Conservation (phyloP, 2,113 vertebrate species). For the Hystrix brachyura region DNA sequence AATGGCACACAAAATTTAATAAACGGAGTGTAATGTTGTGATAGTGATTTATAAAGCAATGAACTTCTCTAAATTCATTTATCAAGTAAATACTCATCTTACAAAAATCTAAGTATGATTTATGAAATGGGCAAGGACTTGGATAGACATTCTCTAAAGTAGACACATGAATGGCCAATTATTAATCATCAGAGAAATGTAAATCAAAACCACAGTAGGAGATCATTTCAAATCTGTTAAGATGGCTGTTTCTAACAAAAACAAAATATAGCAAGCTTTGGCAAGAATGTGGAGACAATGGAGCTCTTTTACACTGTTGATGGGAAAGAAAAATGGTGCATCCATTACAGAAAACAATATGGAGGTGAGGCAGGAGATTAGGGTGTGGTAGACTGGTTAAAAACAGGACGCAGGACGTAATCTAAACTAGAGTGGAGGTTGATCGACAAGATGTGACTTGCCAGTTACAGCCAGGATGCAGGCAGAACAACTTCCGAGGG, state of each 20-base stretch:
- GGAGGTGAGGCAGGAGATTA: neutral
- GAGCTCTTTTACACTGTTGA: neutral
- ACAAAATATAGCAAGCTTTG: neutral
- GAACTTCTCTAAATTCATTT: neutral
- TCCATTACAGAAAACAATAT: neutral
- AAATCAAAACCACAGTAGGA: neutral
- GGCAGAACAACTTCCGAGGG: neutral
- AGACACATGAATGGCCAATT: neutral
- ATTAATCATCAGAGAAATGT: neutral
- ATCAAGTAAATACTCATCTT: neutral
- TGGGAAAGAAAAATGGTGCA: neutral
- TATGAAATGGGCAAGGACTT: neutral
- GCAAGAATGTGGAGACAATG: neutral
- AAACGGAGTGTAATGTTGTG: neutral
- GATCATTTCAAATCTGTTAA: neutral
- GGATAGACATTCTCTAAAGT: neutral
- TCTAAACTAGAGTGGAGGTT: no score
- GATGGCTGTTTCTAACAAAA: neutral
- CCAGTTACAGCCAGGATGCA: neutral
- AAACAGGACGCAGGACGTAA: neutral
- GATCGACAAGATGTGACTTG: neutral
- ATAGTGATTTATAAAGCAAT: neutral
- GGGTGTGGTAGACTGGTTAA: neutral
- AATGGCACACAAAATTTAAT: neutral
- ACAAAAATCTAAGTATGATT: neutral